Evolutionary conservation across 2,797 vertebrate genomes (phyloP).

Genomic region (Poecilia gillii): DNA sequence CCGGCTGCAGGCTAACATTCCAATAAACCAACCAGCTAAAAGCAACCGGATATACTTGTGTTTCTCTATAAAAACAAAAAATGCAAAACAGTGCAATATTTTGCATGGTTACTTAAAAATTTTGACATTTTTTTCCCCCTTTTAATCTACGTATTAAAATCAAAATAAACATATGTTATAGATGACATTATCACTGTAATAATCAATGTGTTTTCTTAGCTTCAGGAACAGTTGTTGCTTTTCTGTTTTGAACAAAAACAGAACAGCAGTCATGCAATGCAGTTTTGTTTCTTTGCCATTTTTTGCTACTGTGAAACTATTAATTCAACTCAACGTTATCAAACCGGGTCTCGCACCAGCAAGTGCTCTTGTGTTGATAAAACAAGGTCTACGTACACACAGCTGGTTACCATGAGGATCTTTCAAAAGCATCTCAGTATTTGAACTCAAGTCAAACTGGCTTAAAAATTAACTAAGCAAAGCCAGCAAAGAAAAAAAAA

Average conservation of each 20-base stretch:
- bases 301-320: neutral
- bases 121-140: neutral
- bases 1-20: neutral
- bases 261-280: neutral
- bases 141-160: neutral
- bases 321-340: neutral
- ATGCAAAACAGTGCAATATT: neutral
- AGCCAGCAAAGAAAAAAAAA: slow-evolving; percentile 4
- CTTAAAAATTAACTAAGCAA: slow-evolving; percentile 6
- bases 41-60: neutral
- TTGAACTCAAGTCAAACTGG: neutral
- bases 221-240: neutral
- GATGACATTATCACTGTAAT: neutral
- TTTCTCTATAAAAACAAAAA: neutral
- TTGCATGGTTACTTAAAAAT: neutral
- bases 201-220: neutral
- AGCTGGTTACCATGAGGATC: slow-evolving; percentile 15
- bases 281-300: neutral
- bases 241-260: neutral
- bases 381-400: slow-evolving; percentile 1
- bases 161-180: neutral
- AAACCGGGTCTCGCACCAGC: neutral
- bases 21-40: neutral
- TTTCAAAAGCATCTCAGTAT: slow-evolving; percentile 1
- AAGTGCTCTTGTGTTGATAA: neutral